Conservation (phyloP, 2,888 invertebrate species). For the Lithophane leautieri region DNA sequence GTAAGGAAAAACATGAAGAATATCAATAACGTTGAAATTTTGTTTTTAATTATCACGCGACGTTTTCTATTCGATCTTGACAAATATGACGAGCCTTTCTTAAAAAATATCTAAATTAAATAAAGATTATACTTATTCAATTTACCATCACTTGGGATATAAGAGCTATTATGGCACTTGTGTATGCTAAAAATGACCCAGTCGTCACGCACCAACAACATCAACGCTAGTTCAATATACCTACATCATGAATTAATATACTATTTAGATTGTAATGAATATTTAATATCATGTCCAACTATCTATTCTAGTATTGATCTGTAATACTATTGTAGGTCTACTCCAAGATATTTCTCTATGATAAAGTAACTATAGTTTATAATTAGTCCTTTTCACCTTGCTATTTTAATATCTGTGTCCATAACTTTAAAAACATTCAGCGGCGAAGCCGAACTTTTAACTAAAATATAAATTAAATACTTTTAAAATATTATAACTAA, state of each 20-base stretch:
- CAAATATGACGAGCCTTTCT: background rate
- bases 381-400: background rate
- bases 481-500: too few species aligned
- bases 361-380: constrained; percentile 5
- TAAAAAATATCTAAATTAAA: constrained; percentile 14
- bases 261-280: constrained; percentile 18
- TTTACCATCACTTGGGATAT: background rate
- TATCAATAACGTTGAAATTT: constrained; percentile 21
- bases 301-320: constrained; percentile 9
- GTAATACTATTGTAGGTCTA: constrained; percentile 11
- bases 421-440: background rate
- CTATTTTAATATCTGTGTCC: background rate
- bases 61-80: constrained; percentile 5
- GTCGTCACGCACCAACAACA: constrained; percentile 8
- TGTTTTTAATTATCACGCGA: constrained; percentile 25
- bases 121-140: constrained; percentile 7
- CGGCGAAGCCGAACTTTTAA: background rate
- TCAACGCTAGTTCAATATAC: constrained; percentile 20
- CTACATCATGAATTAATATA: constrained; percentile 35
- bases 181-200: constrained; percentile 14
- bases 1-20: constrained; percentile 12
- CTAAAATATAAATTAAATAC: background rate
- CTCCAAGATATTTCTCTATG: background rate
- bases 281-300: background rate
- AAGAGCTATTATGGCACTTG: background rate